phyloP scores from a whole-genome alignment of 30 jellyfish, hydroid and myxozoan species.

The Hydra vulgaris region DNA sequence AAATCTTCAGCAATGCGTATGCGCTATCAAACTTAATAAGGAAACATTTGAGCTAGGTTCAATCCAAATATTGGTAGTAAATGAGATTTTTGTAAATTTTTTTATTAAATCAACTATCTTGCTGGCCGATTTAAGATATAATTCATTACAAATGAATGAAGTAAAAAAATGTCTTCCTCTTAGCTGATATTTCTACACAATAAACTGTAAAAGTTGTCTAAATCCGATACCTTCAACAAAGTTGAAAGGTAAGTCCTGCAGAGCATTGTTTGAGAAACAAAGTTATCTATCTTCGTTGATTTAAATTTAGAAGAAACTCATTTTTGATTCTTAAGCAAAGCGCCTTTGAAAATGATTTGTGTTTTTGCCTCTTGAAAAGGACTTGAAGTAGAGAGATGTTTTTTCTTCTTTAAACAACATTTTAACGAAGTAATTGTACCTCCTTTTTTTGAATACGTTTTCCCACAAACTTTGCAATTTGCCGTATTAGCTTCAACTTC shows the following conservation, averaged over 20 bases:
- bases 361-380: neutral
- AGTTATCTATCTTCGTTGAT: neutral
- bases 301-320: neutral
- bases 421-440: neutral
- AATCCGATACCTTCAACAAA: neutral
- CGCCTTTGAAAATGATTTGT: neutral
- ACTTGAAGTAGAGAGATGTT: neutral
- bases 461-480: neutral
- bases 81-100: neutral
- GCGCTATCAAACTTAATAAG: no score
- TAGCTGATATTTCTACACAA: neutral
- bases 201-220: neutral
- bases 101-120: neutral
- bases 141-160: neutral
- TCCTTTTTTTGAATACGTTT: neutral
- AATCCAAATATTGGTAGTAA: neutral
- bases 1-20: neutral
- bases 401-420: neutral
- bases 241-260: neutral
- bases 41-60: neutral
- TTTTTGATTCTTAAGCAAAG: neutral
- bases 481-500: neutral
- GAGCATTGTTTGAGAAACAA: neutral
- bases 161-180: neutral
- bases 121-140: neutral